Evolutionary conservation across 2,888 invertebrate species (phyloP).

Genomic region (Liposcelis brunnea): DNA sequence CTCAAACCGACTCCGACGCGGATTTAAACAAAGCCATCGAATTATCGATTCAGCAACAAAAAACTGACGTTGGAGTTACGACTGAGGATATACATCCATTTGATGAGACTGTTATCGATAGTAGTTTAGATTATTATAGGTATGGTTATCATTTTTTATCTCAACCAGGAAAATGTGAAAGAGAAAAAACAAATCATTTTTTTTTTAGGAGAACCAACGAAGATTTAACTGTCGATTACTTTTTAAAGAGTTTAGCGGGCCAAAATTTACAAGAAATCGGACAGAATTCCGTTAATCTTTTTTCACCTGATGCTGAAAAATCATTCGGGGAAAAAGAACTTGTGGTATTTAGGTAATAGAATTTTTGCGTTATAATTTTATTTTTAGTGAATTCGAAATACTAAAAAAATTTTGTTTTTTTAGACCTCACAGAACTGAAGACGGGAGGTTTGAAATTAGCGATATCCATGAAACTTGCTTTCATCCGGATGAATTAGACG

Average conservation of each 20-base stretch:
- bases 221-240: conserved; percentile 34
- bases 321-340: conserved; percentile 3
- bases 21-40: conserved; percentile 34
- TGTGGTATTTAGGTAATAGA: conserved; percentile 1
- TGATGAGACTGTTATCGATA: conserved; percentile 8
- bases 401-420: conserved; percentile 25
- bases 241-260: conserved; percentile 32
- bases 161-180: too few relatives aligned
- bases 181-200: background rate
- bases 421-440: conserved; percentile 24
- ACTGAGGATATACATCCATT: conserved; percentile 8
- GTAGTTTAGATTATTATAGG: conserved; percentile 2
- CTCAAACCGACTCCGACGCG: conserved; percentile 24
- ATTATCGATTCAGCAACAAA: conserved; percentile 28
- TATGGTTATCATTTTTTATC: conserved; percentile 3
- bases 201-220: conserved; percentile 22
- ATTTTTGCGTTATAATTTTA: conserved; percentile 18
- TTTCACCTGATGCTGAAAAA: conserved; percentile 19
- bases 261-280: conserved; percentile 20
- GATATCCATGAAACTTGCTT: conserved; percentile 28
- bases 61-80: conserved; percentile 15
- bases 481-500: conserved; percentile 24
- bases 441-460: conserved; percentile 34
- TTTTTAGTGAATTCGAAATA: too few relatives aligned
- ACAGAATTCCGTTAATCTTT: conserved; percentile 16